Percentiles rank a stretch among this genome's conserved stretches.
These are phyloP conservation scores for Tetrapedia diversipes DNA, from an alignment of 2,888 invertebrate species.

Conservation along the genomic window DNA sequence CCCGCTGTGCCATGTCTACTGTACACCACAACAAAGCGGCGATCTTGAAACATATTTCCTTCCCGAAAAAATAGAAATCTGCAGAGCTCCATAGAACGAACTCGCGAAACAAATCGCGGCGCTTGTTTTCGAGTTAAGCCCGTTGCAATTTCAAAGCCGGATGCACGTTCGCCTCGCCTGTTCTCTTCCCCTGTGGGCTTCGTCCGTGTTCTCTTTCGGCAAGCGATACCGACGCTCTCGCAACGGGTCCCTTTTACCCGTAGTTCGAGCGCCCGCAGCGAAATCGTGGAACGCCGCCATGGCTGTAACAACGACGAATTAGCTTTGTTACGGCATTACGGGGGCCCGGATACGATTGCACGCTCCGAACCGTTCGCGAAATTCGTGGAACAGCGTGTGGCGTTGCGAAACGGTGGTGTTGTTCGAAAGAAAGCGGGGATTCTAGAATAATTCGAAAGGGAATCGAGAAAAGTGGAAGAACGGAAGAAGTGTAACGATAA, in stretches of 20 bases:
- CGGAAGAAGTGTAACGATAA: too few species aligned
- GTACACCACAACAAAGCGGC: too few species aligned
- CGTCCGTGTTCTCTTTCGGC: constrained; percentile 57
- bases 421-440: constrained; percentile 15
- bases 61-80: constrained; percentile 36
- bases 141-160: constrained; percentile 59
- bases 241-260: constrained; percentile 42
- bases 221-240: constrained; percentile 39
- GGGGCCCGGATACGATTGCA: constrained; percentile 55
- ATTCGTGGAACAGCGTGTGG: constrained; percentile 51
- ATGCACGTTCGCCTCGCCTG: constrained; percentile 40
- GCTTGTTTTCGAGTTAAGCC: constrained; percentile 61
- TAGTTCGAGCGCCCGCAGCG: constrained; percentile 54
- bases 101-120: constrained; percentile 51
- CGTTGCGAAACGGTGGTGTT: neutral
- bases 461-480: too few species aligned
- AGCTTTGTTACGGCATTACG: constrained; percentile 73
- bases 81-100: constrained; percentile 39
- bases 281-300: constrained; percentile 54
- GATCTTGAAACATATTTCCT: constrained; percentile 42
- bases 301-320: constrained; percentile 70
- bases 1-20: too few species aligned
- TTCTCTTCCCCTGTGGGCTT: constrained; percentile 29
- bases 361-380: constrained; percentile 46
- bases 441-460: too few species aligned